These are phyloP conservation scores for Arctopsyche grandis DNA, from an alignment of 1,140 invertebrate genomes.

Conservation along the genomic window DNA sequence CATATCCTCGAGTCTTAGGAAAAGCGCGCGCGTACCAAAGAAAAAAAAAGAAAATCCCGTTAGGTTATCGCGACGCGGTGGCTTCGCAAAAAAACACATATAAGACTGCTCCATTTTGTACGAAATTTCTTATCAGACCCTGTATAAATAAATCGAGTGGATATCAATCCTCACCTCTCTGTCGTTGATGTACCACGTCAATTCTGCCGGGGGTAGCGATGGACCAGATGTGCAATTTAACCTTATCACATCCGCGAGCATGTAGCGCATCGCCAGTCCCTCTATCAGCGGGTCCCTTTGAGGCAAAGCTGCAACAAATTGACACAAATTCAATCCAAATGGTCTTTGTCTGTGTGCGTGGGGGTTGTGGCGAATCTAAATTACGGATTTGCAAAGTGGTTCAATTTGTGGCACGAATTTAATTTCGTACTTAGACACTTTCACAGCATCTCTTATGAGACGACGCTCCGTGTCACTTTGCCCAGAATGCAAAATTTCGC, in stretches of 20 bases:
- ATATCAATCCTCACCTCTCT: constrained; percentile 43
- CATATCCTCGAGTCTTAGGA: constrained; percentile 18
- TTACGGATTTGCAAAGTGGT: too few relatives aligned
- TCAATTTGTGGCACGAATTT: too few relatives aligned
- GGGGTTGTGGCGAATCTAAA: too few relatives aligned
- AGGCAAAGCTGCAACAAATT: constrained; percentile 46
- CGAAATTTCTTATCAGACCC: background rate
- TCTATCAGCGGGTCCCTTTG: constrained; percentile 47
- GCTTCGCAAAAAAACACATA: background rate
- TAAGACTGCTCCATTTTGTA: background rate
- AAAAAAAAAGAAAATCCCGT: constrained; percentile 1
- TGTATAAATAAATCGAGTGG: background rate
- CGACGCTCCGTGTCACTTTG: background rate
- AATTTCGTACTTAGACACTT: too few relatives aligned
- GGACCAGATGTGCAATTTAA: constrained; percentile 51
- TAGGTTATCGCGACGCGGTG: background rate
- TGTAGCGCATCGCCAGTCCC: constrained; percentile 43
- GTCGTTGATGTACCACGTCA: constrained; percentile 51
- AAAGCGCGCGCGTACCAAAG: too few relatives aligned
- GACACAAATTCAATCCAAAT: background rate
- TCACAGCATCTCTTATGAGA: background rate
- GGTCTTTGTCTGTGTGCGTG: background rate
- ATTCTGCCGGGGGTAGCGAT: constrained; percentile 43
- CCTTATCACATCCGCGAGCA: constrained; percentile 47
- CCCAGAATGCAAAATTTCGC: background rate